Evolutionary conservation across 2,888 invertebrate genomes (phyloP), one percentile per base, ranked within the genome.

Genomic region (Nebria brevicollis): DNA sequence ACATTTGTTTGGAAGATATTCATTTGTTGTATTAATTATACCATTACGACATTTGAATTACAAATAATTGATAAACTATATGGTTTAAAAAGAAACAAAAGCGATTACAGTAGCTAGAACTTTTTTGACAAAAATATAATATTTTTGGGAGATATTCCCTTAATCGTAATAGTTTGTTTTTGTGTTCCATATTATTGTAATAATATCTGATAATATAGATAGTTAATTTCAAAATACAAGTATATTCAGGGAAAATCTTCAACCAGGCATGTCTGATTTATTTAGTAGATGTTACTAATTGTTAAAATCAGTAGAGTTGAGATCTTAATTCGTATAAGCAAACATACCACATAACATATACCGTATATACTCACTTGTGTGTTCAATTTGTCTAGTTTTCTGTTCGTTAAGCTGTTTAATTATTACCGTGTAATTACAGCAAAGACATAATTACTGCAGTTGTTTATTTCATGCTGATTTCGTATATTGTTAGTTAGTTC

Each of bases 351-450:
- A 54, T 13, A 54, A 54, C 8, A 8, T 13, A 54, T 13, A 54
- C 8, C 8, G 54, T 13, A 54, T 54, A 13, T 54, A 54, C 54
- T 8, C 54, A 11, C 7, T 11, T 54, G 7, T 7, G 54, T 54
- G 54, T 54, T 54, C 13, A 54, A 54, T 54, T 54, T 54, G 54
- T 54, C 54, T 54, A 70, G 70, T 70, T 70, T 70, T 70, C 70
- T 70, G 70, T 26, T 70, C 70, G 75, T 15, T 25, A 75, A 54
- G 42, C 25, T 15, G 42, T 43, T 72, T 77, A 77, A 77, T 77
- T 77, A 77, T 72, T 54, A 26, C 72, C 64, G 72, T 77, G 72
- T 41, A 77, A 77, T 77, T 77, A 77, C 77, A 72, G 54, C 54
- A 77, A 70, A 77, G 77, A 77, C 54, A 72, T 77, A 77, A 77